These are phyloP conservation scores for Campylomormyrus tamandua DNA, from an alignment of 2,113 vertebrate genomes.

Conservation along the genomic window DNA sequence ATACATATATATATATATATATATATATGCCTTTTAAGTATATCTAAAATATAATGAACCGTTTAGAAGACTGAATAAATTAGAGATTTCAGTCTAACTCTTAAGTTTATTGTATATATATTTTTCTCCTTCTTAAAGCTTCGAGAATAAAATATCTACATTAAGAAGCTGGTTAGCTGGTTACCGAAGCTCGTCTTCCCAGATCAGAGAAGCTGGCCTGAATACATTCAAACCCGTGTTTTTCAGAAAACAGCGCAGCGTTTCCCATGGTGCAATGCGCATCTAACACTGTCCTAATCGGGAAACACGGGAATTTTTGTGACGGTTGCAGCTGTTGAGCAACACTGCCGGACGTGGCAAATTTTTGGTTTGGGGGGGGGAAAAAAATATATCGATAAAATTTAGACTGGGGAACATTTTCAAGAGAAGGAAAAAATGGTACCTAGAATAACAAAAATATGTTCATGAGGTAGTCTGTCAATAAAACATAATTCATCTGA, in stretches of 20 bases:
- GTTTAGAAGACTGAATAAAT: conserved; percentile 18
- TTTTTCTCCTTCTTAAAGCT: background rate
- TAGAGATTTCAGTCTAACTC: background rate
- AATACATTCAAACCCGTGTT: background rate
- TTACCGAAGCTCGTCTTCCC: background rate
- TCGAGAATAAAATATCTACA: no score
- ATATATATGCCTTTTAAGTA: background rate
- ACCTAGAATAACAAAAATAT: conserved; percentile 62
- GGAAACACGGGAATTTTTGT: conserved; percentile 16
- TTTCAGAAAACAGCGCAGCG: background rate
- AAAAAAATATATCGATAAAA: conserved; percentile 36
- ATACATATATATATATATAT: no score
- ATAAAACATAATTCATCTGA: conserved; percentile 58
- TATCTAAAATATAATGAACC: conserved; percentile 18
- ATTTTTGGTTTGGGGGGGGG: background rate
- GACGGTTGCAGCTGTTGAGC: conserved; percentile 39
- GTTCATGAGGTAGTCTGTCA: conserved; percentile 90
- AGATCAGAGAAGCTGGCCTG: background rate
- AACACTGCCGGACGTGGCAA: conserved; percentile 8
- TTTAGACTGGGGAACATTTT: conserved; percentile 58
- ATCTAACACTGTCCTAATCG: background rate
- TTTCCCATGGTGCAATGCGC: background rate
- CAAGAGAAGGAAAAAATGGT: conserved; percentile 54
- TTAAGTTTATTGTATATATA: background rate
- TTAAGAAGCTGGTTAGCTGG: background rate